A percentile compares a stretch with the other conserved stretches of the same genome.
phyloP scores from a whole-genome alignment of 2,888 invertebrate genomes.

The Orchesellides sinensis region DNA sequence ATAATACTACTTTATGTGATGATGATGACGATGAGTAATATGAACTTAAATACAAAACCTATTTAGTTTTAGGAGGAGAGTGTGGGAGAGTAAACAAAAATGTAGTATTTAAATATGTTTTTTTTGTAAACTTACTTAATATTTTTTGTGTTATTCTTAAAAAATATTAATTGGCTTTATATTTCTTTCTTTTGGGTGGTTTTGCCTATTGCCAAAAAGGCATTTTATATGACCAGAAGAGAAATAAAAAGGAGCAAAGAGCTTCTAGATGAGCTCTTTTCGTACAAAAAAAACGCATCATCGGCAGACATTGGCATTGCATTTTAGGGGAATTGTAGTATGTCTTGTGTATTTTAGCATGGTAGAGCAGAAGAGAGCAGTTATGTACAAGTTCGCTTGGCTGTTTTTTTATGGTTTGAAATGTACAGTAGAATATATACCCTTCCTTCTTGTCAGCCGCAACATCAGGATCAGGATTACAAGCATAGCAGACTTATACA shows the following conservation, averaged over 20 bases:
- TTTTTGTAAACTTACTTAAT: background rate
- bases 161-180: conserved; percentile 38
- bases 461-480: background rate
- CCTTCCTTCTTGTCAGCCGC: conserved; percentile 6
- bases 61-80: conserved; percentile 1
- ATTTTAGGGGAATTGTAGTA: conserved; percentile 9
- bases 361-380: too few species aligned
- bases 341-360: background rate
- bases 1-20: too few species aligned
- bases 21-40: too few species aligned
- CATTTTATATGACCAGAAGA: conserved; percentile 34
- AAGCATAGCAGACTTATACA: background rate
- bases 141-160: conserved; percentile 1
- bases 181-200: conserved; percentile 35
- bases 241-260: conserved; percentile 3
- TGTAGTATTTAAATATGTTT: background rate
- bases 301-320: conserved; percentile 45
- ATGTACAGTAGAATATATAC: too few species aligned
- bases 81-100: conserved; percentile 6
- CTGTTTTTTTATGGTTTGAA: too few species aligned
- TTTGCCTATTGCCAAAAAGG: conserved; percentile 42
- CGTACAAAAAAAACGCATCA: conserved; percentile 34
- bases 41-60: too few species aligned
- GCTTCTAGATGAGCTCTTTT: conserved; percentile 30
- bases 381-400: too few species aligned